A percentile compares a stretch with the other conserved stretches of the same genome.
phyloP scores from a whole-genome alignment of 2,113 vertebrate genomes.

The Poeciliopsis prolifica region DNA sequence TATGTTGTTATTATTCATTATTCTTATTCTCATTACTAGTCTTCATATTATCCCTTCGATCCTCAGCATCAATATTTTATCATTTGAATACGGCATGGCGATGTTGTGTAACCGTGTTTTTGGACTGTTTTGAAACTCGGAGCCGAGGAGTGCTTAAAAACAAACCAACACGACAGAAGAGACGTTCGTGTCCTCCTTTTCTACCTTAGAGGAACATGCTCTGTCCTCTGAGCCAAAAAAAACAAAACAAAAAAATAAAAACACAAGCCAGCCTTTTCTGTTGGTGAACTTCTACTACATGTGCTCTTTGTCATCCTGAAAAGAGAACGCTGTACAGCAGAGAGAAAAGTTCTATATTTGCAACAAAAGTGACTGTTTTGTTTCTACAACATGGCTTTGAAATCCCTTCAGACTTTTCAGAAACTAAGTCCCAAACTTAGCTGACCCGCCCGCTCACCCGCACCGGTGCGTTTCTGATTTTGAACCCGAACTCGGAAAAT shows the following conservation, averaged over 20 bases:
- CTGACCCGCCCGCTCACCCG: slow-evolving; percentile 53
- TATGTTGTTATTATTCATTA: slow-evolving; percentile 73
- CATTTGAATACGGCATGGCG: slow-evolving; percentile 73
- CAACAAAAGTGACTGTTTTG: slow-evolving; percentile 71
- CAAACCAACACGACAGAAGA: slow-evolving; percentile 48
- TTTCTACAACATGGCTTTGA: slow-evolving; percentile 72
- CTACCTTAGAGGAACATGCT: slow-evolving; percentile 60
- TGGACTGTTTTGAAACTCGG: slow-evolving; percentile 64
- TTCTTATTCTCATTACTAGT: slow-evolving; percentile 71
- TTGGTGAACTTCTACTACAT: slow-evolving; percentile 45
- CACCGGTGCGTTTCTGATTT: slow-evolving; percentile 72
- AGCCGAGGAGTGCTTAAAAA: slow-evolving; percentile 40
- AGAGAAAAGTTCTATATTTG: slow-evolving; percentile 75
- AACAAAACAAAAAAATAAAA: neutral
- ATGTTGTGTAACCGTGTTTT: slow-evolving; percentile 67
- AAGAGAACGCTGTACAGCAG: slow-evolving; percentile 66
- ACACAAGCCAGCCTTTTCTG: slow-evolving; percentile 53
- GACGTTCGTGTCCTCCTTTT: slow-evolving; percentile 58
- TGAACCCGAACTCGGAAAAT: slow-evolving; percentile 66
- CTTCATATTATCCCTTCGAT: slow-evolving; percentile 69
- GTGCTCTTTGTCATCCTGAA: slow-evolving; percentile 47
- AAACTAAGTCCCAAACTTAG: slow-evolving; percentile 51
- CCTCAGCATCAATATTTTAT: slow-evolving; percentile 63
- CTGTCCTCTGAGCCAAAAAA: slow-evolving; percentile 46
- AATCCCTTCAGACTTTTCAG: slow-evolving; percentile 71